Evolutionary conservation across 2,113 vertebrate species (phyloP), one percentile per base, ranked within the genome.

Genomic region (Gobius niger): DNA sequence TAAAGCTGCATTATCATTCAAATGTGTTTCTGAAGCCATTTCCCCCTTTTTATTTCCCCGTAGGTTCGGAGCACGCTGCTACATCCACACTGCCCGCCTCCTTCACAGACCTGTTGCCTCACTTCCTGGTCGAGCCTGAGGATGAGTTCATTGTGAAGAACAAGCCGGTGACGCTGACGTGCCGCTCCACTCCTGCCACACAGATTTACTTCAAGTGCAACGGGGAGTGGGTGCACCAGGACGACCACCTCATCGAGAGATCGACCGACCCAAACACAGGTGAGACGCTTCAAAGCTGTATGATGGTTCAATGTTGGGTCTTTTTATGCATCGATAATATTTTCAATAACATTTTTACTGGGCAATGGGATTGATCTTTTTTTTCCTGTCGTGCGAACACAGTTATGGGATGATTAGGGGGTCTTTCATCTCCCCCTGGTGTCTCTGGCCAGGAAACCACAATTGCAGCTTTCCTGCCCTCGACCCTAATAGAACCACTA

Each of bases 131-230:
- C 85, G 98, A 99, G 80, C 98, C 98, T 0, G 94, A 96, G 64
- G 95, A 98, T 0, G 96, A 97, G 47, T 99, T 95, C 89, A 98
- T 99, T 0, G 96, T 99, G 68, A 98, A 99, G 91, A 99, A 99
- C 92, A 99, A 98, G 90, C 96, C 96, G 0, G 98, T 99, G 88
- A 95, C 94, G 51, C 91, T 99, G 87, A 94, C 93, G 73, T 99
- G 98, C 91, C 96, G 96, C 57, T 98, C 97, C 34, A 91, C 90
- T 2, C 98, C 98, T 0, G 96, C 98, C 86, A 99, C 97, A 0
- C 98, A 99, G 92, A 97, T 99, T 90, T 99, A 99, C 93, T 99
- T 99, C 92, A 99, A 99, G 87, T 99, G 98, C 90, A 99, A 98
- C 0, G 96, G 98, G 40, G 98, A 99, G 85, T 99, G 98, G 98